Percentiles rank a stretch among this genome's conserved stretches.
phyloP scores from a whole-genome alignment of 2,888 invertebrate species.

The Koerneria pararmatus region DNA sequence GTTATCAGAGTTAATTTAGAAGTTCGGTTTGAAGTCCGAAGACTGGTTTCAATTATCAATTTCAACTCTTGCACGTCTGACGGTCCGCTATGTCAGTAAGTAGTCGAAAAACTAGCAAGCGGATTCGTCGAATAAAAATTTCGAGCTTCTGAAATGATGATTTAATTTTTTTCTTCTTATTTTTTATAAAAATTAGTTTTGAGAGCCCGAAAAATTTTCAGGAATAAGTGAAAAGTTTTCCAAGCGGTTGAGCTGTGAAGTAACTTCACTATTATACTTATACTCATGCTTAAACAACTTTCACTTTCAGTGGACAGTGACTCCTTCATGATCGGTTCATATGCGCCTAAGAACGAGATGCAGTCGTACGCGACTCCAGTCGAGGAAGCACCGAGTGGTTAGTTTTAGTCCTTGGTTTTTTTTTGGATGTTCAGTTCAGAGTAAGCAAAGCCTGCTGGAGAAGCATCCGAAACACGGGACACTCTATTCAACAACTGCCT shows the following conservation, averaged over 20 bases:
- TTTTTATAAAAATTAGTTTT: slow-evolving; percentile 12
- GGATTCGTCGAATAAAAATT: too few relatives aligned
- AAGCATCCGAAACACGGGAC: too few relatives aligned
- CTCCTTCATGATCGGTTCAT: slow-evolving; percentile 97
- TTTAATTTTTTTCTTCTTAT: slow-evolving; percentile 5
- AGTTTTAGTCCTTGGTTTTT: not conserved
- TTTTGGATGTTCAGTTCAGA: too few relatives aligned
- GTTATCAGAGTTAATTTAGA: too few relatives aligned
- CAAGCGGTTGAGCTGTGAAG: not conserved
- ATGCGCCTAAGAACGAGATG: slow-evolving; percentile 87
- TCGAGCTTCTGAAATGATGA: too few relatives aligned
- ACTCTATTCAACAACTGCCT: too few relatives aligned
- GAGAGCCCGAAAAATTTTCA: not conserved
- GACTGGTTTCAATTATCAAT: too few relatives aligned
- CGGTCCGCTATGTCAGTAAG: too few relatives aligned
- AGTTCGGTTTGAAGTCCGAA: too few relatives aligned
- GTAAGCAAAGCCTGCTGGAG: too few relatives aligned
- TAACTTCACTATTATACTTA: slow-evolving; percentile 31
- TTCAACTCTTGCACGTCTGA: too few relatives aligned
- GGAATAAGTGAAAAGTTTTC: not conserved
- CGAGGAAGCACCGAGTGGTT: slow-evolving; percentile 87
- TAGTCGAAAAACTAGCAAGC: too few relatives aligned
- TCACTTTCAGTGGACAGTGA: slow-evolving; percentile 82
- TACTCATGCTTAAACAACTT: slow-evolving; percentile 32
- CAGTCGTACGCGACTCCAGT: slow-evolving; percentile 87